phyloP scores from a whole-genome alignment of 2,888 invertebrate genomes.

The Ditylenchus weischeri region DNA sequence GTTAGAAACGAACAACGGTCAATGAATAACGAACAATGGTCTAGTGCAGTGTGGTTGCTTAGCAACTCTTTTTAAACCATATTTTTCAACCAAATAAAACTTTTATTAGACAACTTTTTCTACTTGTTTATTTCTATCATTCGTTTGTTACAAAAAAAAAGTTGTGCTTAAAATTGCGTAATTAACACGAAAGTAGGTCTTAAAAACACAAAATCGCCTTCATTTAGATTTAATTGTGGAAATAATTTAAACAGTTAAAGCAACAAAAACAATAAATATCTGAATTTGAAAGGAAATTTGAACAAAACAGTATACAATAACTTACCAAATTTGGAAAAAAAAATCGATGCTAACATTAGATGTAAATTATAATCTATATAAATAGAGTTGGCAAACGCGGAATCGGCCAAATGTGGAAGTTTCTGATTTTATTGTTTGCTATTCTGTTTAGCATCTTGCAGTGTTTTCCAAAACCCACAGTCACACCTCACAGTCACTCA shows the following conservation, averaged over 20 bases:
- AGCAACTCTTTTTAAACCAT: not conserved
- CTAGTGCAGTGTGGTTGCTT: not conserved
- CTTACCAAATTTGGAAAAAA: not conserved
- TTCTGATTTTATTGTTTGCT: no score
- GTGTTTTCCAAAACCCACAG: no score
- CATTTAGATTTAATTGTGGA: not conserved
- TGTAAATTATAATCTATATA: no score
- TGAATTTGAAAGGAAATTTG: slow-evolving; percentile 9
- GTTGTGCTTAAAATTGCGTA: no score
- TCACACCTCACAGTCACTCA: no score
- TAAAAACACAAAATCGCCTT: not conserved
- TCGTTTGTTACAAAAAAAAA: not conserved
- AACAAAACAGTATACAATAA: not conserved
- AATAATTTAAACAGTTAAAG: not conserved
- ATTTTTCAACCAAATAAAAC: not conserved
- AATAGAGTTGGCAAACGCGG: no score
- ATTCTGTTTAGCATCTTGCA: no score
- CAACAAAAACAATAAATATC: slow-evolving; percentile 4
- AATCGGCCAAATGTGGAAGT: no score
- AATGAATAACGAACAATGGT: no score
- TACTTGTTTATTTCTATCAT: not conserved
- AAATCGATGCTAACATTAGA: no score
- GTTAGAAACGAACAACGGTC: not conserved
- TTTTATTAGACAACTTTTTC: not conserved
- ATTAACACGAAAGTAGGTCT: not conserved